Conservation (phyloP, 1,140 invertebrate species). For the Apis cerana region DNA sequence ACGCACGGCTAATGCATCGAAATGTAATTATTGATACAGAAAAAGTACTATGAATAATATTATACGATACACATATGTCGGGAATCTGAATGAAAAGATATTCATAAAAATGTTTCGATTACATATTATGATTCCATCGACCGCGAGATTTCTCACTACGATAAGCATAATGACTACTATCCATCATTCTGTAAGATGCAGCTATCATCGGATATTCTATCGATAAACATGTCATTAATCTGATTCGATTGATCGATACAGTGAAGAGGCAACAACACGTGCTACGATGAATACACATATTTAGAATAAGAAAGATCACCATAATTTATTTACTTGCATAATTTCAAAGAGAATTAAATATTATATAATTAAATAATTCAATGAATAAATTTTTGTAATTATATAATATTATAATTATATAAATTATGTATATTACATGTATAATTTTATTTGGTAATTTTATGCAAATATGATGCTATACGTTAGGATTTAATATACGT, state of each 20-base stretch:
- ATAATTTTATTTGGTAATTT: too few relatives aligned
- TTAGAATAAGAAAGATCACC: constrained; percentile 9
- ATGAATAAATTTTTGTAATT: too few relatives aligned
- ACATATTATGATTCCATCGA: neutral
- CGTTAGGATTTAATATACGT: too few relatives aligned
- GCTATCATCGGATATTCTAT: constrained; percentile 28
- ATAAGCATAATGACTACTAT: constrained; percentile 1
- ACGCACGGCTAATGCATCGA: neutral
- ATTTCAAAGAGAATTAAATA: too few relatives aligned
- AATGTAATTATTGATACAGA: neutral
- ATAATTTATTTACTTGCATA: neutral
- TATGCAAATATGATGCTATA: too few relatives aligned
- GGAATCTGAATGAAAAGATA: neutral
- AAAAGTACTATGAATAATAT: neutral
- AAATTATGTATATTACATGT: too few relatives aligned
- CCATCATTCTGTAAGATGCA: constrained; percentile 19
- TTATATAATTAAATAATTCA: too few relatives aligned
- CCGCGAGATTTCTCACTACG: neutral
- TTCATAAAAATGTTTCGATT: constrained; percentile 6
- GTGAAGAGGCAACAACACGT: constrained; percentile 6
- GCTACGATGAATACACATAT: constrained; percentile 19
- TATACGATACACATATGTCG: neutral
- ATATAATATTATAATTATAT: too few relatives aligned
- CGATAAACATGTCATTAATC: constrained; percentile 41
- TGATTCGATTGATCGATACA: constrained; percentile 40